These are phyloP conservation scores for Melanotaenia trifasciata DNA, from an alignment of 2,797 vertebrate genomes.

Conservation along the genomic window DNA sequence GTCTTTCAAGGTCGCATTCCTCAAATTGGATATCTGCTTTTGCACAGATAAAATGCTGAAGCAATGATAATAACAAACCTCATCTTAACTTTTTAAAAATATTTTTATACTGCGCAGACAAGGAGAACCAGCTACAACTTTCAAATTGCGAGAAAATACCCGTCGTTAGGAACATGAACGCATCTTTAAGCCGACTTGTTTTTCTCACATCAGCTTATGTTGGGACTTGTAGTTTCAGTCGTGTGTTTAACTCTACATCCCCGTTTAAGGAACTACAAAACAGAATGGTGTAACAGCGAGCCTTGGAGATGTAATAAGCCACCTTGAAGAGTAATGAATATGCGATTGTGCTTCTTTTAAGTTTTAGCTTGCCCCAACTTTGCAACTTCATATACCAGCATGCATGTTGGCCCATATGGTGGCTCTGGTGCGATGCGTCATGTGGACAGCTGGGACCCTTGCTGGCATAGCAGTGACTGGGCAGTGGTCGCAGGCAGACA, in stretches of 20 bases:
- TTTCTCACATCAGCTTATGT: slow-evolving; percentile 9
- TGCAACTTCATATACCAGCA: slow-evolving; percentile 64
- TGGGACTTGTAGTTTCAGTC: slow-evolving; percentile 79
- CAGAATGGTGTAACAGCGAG: neutral
- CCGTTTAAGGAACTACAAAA: neutral
- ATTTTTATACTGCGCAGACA: neutral
- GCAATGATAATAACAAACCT: neutral
- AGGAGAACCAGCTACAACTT: neutral
- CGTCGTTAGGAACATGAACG: neutral
- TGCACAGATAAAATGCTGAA: neutral
- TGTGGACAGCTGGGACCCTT: slow-evolving; percentile 71
- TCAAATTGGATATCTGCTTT: neutral
- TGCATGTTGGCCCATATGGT: slow-evolving; percentile 49
- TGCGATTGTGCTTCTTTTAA: rapidly evolving
- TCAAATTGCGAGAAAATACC: rapidly evolving
- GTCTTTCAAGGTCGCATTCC: neutral
- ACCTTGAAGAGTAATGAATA: rapidly evolving
- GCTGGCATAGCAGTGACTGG: slow-evolving; percentile 66
- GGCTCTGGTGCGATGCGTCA: slow-evolving; percentile 47
- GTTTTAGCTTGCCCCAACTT: neutral
- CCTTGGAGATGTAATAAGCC: rapidly evolving
- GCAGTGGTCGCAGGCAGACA: slow-evolving; percentile 38
- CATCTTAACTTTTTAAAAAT: neutral
- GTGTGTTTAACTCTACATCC: neutral
- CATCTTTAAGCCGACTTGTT: slow-evolving; percentile 33